Base-by-base conservation (phyloP, 2,888 invertebrate genomes). In the Parapristionchus giblindavisi region DNA sequence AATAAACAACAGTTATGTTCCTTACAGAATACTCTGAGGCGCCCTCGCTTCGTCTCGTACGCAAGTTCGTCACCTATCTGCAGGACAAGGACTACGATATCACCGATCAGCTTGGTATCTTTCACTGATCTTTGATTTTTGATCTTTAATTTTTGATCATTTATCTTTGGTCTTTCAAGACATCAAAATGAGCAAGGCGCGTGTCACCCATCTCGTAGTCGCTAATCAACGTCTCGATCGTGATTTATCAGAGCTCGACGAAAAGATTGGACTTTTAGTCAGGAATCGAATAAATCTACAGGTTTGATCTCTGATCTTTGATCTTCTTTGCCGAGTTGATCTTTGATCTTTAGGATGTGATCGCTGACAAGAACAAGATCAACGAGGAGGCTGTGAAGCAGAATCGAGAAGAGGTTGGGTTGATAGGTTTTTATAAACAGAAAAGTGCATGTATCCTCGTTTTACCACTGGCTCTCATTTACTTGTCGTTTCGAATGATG, bases 251-350 rank as follows among this genome's bases (percentile, higher is more conserved):
- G 91, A 91, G 80, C 93, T 93, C 92, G 93, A 93, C 87, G 91
- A 93, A 17, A 93, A 93, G 89, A 94, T 94, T 82, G 93, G 93
- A 0, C 91, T 93, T 27, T 90, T 94, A 6, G 92, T 94, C 43
- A 93, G 93, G 89, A 94, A 94, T 87, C 91, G 93, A 82, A 92
- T 93, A 77, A 92, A 93, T 1, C 88, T 93, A 48, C 92, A 91
- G 88, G 89, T 89, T 52, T 14, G 32, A n/a, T 2, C n/a, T 38
- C 40, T 51, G 48, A 51, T 51, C 11, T 29, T 3, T 5, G 17
- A 51, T 6, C 8, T 32, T 48, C 11, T 51, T 5, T 6, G n/a
- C 32, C 24, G 8, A n/a, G 4, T n/a, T 52, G 32, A 61, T 11
- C 21, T 29, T 24, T 24, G 8, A 11, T 27, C 78, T 84, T 2